Percentiles rank a stretch among this genome's conserved stretches.
phyloP scores from a whole-genome alignment of 1,140 invertebrate species.

The Drosophila sucinea region DNA sequence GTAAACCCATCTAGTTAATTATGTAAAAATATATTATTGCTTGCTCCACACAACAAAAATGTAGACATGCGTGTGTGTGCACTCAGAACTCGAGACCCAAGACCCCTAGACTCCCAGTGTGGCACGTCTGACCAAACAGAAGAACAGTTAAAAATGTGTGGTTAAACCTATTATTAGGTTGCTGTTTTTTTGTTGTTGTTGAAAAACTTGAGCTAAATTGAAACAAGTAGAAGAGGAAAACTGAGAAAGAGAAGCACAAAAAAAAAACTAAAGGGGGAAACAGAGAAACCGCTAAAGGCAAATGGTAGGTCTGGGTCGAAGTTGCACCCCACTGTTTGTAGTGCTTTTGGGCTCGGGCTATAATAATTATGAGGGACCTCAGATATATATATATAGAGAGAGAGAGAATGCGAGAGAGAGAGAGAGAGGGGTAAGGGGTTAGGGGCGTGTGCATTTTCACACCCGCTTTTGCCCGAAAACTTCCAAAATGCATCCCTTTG shows the following conservation, averaged over 20 bases:
- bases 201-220: constrained; percentile 73
- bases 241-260: constrained; percentile 19
- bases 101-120: constrained; percentile 34
- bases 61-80: constrained; percentile 23
- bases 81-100: constrained; percentile 6
- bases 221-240: constrained; percentile 57
- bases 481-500: constrained; percentile 26
- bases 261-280: constrained; percentile 42
- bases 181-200: neutral
- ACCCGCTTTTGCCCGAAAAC: constrained; percentile 60
- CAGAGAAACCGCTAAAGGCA: constrained; percentile 64
- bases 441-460: constrained; percentile 75
- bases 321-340: constrained; percentile 46
- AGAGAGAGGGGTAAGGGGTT: constrained; percentile 11
- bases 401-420: neutral
- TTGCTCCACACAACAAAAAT: constrained; percentile 37
- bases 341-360: constrained; percentile 34
- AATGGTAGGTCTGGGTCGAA: constrained; percentile 26
- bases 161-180: constrained; percentile 80
- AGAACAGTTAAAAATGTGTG: constrained; percentile 78
- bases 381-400: neutral
- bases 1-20: constrained; percentile 76
- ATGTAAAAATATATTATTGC: constrained; percentile 52
- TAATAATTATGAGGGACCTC: constrained; percentile 49
- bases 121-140: constrained; percentile 51